Evolutionary conservation across 2,113 vertebrate genomes (phyloP).

Genomic region (Protobothrops mucrosquamatus): DNA sequence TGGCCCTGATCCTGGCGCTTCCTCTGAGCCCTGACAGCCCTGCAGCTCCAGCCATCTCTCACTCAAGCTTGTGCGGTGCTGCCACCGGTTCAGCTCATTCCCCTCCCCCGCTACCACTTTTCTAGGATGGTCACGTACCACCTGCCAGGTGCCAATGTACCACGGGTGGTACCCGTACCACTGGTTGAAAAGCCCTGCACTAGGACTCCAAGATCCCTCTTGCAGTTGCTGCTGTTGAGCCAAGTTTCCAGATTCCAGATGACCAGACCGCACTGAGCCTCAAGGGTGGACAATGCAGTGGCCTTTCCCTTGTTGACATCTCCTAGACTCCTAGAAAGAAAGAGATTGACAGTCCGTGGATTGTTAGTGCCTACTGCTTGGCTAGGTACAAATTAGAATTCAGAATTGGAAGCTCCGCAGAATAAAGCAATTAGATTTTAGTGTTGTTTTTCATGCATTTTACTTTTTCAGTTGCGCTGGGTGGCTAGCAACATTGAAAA

Average conservation of each 20-base stretch:
- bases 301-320: not conserved
- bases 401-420: not conserved
- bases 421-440: not conserved
- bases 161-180: too few species aligned
- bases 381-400: not conserved
- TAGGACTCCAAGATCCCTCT: too few species aligned
- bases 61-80: too few species aligned
- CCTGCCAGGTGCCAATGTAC: too few species aligned
- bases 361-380: not conserved
- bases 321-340: not conserved
- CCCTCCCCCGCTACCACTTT: too few species aligned
- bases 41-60: too few species aligned
- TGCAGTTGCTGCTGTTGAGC: too few species aligned
- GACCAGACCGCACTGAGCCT: not conserved
- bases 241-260: not conserved
- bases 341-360: not conserved
- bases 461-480: not conserved
- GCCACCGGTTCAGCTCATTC: too few species aligned
- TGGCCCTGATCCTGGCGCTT: too few species aligned
- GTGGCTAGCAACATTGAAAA: not conserved
- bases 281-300: not conserved
- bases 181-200: too few species aligned
- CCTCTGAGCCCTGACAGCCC: too few species aligned
- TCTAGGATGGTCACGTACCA: too few species aligned
- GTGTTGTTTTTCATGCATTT: not conserved